Percentiles rank a stretch among this genome's conserved stretches.
phyloP scores from a whole-genome alignment of 2,113 vertebrate genomes.

The Leucopsar rothschildi region DNA sequence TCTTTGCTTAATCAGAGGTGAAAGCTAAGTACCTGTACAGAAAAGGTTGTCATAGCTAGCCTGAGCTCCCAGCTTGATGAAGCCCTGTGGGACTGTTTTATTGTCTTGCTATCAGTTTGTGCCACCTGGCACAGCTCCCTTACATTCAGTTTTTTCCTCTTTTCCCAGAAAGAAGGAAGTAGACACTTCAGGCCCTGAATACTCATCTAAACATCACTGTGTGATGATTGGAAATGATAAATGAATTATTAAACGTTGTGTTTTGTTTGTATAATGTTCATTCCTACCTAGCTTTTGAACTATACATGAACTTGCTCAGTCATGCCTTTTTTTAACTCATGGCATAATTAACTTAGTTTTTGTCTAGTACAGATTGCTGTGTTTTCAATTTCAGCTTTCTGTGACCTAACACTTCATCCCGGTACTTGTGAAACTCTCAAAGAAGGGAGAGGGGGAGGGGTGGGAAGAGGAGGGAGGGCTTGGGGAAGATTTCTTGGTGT shows the following conservation, averaged over 20 bases:
- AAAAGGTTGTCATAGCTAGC: not conserved
- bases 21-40: not conserved
- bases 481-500: not conserved
- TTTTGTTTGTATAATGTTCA: not conserved
- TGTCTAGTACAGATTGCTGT: not conserved
- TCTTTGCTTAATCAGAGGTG: not conserved
- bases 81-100: not conserved
- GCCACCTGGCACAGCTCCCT: not conserved
- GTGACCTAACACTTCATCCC: not conserved
- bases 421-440: not conserved
- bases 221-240: not conserved
- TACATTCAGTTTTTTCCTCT: not conserved
- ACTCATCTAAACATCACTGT: not conserved
- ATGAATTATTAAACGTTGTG: not conserved
- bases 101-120: not conserved
- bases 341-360: not conserved
- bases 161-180: slow-evolving; percentile 14
- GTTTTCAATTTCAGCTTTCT: not conserved
- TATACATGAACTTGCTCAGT: not conserved
- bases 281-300: not conserved
- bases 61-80: not conserved
- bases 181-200: not conserved
- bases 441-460: not conserved
- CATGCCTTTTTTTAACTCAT: not conserved
- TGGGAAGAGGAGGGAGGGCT: no score